Evolutionary conservation across 2,888 invertebrate genomes (phyloP).

Genomic region (Hermodice carunculata): DNA sequence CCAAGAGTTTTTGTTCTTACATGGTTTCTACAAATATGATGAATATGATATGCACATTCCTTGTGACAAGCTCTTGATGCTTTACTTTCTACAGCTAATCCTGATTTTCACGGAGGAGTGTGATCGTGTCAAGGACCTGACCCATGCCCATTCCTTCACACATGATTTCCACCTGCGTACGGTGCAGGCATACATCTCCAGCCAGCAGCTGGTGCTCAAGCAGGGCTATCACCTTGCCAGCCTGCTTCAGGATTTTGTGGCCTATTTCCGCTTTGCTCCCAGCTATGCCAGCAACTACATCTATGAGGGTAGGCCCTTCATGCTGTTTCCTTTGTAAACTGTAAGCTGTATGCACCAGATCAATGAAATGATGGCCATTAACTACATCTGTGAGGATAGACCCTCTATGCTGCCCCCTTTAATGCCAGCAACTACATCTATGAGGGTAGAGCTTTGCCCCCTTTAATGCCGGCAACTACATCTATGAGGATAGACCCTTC

Average conservation of each 20-base stretch:
- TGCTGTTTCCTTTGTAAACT: too few relatives aligned
- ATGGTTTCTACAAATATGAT: too few relatives aligned
- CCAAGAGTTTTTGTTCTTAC: too few relatives aligned
- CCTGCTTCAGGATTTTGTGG: conserved; percentile 82
- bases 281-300: conserved; percentile 82
- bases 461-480: too few relatives aligned
- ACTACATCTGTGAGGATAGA: too few relatives aligned
- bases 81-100: conserved; percentile 33
- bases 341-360: too few relatives aligned
- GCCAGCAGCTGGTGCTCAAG: conserved; percentile 67
- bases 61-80: too few relatives aligned
- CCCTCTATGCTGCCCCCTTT: conserved; percentile 82
- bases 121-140: conserved; percentile 79
- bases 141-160: conserved; percentile 83
- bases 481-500: too few relatives aligned
- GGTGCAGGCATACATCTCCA: conserved; percentile 77
- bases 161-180: conserved; percentile 82
- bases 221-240: conserved; percentile 79
- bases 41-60: too few relatives aligned
- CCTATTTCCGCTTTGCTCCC: conserved; percentile 83
- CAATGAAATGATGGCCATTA: too few relatives aligned
- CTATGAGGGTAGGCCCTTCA: conserved; percentile 74
- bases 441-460: conserved; percentile 75
- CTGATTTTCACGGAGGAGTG: conserved; percentile 66
- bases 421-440: conserved; percentile 81